Evolutionary conservation across 2,113 vertebrate species (phyloP).

Genomic region (Micromys minutus): DNA sequence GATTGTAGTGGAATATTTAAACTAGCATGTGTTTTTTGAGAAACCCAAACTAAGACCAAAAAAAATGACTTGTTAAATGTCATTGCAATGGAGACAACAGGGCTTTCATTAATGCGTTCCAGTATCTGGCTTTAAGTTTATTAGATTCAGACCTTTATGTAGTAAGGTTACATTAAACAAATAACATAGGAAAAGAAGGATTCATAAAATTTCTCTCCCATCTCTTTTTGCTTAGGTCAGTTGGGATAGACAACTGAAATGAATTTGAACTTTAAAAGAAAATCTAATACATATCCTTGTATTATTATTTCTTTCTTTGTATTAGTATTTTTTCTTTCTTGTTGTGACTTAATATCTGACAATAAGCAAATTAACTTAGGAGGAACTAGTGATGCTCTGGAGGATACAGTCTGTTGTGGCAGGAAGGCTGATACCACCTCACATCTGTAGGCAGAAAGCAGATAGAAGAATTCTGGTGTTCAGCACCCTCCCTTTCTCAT

Average conservation of each 20-base stretch:
- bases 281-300: not conserved
- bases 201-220: not conserved
- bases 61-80: not conserved
- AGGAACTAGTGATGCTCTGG: not conserved
- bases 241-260: not conserved
- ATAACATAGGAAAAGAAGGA: not conserved
- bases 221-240: not conserved
- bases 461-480: not conserved
- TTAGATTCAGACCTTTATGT: not conserved
- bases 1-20: slow-evolving; percentile 1
- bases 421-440: not conserved
- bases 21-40: not conserved
- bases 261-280: not conserved
- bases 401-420: too few species aligned
- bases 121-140: not conserved
- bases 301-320: not conserved
- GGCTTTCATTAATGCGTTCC: not conserved
- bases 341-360: too few species aligned
- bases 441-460: not conserved
- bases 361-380: not conserved
- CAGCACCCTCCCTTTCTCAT: too few species aligned
- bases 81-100: not conserved
- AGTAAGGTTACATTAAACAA: not conserved
- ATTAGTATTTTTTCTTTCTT: not conserved
- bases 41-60: not conserved